phyloP scores from a whole-genome alignment of 2,888 invertebrate genomes.

The Idaea aversata region DNA sequence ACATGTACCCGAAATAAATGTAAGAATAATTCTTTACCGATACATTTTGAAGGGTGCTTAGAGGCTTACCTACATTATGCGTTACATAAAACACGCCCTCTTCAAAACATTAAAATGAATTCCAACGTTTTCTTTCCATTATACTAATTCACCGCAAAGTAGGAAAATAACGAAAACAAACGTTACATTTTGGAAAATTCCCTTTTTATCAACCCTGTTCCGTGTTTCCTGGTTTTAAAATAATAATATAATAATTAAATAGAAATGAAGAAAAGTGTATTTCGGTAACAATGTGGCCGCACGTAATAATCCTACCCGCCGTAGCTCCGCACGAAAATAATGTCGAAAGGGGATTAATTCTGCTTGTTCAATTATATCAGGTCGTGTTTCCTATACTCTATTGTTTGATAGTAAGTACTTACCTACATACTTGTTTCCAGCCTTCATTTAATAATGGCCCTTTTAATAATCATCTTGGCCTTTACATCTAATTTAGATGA shows the following conservation, averaged over 20 bases:
- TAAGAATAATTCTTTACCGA: background rate
- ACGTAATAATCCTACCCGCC: conserved; percentile 19
- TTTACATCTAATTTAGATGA: too few relatives aligned
- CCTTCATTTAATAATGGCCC: too few relatives aligned
- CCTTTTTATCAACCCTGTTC: background rate
- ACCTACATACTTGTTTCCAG: too few relatives aligned
- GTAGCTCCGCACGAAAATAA: conserved; percentile 39
- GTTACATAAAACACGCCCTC: background rate
- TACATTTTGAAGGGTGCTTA: background rate
- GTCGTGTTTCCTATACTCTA: conserved; percentile 33
- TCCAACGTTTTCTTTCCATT: background rate
- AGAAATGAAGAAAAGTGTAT: background rate
- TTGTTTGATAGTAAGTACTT: conserved; percentile 9
- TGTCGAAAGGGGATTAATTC: conserved; percentile 48
- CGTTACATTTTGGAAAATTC: background rate
- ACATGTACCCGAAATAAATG: background rate
- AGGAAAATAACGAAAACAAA: background rate
- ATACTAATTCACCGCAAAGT: background rate
- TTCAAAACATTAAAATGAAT: background rate
- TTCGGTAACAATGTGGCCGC: background rate
- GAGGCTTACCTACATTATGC: background rate
- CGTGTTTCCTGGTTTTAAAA: background rate
- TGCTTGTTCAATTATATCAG: conserved; percentile 45
- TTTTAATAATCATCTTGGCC: too few relatives aligned
- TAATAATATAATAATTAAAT: background rate